Base-by-base conservation (phyloP, 1,140 invertebrate species). In the Zaprionus capensis region DNA sequence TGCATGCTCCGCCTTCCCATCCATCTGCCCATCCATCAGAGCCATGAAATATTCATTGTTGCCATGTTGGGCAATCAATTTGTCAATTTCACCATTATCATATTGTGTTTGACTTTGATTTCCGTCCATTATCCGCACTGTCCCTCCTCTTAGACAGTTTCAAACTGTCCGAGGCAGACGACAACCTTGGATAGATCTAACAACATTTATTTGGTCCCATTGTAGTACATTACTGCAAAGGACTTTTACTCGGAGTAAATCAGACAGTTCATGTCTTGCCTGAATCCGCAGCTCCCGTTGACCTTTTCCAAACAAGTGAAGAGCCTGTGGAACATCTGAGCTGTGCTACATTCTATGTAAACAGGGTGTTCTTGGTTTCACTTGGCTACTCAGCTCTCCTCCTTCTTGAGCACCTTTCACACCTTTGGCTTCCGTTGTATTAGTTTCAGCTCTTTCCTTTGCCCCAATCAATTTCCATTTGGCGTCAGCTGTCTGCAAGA, bases 381-480 rank as follows among this genome's bases (percentile, higher is more conserved):
- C 28, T 56, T 63, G 63, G 22, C 14, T 49, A 59, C 55, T 51
- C 56, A 46, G 36, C 51, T 56, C 6, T 56, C n/a, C 31, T 3
- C 2, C 41, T 20, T 6, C 41, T 17, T 17, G 41, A 17, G 7
- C 41, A 17, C 41, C 41, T 46, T 46, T 62, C 57, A 9, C 62
- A 57, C 31, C 70, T 59, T 28, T 62, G 49, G 26, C 49, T 41
- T 55, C 46, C 44, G 61, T 12, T 36, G 57, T 41, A 69, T 74
- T 74, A 74, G 38, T 74, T 56, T 22, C 31, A 58, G 12, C 49
- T 56, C 38, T 11, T 55, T 46, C 36, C 36, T 49, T 4, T 56
- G 22, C 67, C 63, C 44, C 72, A 64, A 75, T 75, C 72, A 75
- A 63, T 75, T 71, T 71, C 41, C 53, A 58, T 59, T 73, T 61